These are phyloP conservation scores for Sclerodermus sp. DNA, from an alignment of 2,888 invertebrate species.

Conservation along the genomic window DNA sequence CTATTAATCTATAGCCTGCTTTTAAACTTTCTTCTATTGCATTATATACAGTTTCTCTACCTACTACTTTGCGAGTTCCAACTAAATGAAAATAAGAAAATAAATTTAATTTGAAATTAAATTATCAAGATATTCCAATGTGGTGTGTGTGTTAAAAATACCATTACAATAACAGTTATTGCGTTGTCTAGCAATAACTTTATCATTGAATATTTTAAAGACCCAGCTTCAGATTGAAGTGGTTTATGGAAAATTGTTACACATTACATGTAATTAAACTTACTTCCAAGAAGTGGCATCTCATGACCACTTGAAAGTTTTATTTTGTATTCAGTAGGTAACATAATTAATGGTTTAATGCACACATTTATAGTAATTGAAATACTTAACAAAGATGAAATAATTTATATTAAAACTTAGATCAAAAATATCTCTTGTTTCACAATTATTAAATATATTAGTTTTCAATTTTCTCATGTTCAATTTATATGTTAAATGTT, in stretches of 20 bases:
- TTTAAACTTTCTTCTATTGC: constrained; percentile 67
- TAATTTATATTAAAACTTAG: no score
- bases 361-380: no score
- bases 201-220: constrained; percentile 1
- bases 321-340: no score
- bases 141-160: constrained; percentile 7
- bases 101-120: background rate
- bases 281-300: constrained; percentile 65
- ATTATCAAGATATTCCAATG: no score
- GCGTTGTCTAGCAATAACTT: constrained; percentile 1
- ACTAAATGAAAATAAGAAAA: constrained; percentile 56
- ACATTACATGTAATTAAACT: constrained; percentile 31
- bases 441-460: no score
- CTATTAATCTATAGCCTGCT: constrained; percentile 73
- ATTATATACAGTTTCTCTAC: constrained; percentile 58
- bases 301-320: constrained; percentile 56
- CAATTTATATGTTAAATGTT: no score
- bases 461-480: no score
- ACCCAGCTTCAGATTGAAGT: background rate
- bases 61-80: constrained; percentile 68
- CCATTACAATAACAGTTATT: constrained; percentile 3
- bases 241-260: background rate
- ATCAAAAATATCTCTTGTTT: no score
- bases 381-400: no score
- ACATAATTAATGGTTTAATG: no score